A percentile compares a stretch with the other conserved stretches of the same genome.
These are phyloP conservation scores for Thalassaphorura encarpata DNA, from an alignment of 1,140 invertebrate genomes.

Conservation along the genomic window DNA sequence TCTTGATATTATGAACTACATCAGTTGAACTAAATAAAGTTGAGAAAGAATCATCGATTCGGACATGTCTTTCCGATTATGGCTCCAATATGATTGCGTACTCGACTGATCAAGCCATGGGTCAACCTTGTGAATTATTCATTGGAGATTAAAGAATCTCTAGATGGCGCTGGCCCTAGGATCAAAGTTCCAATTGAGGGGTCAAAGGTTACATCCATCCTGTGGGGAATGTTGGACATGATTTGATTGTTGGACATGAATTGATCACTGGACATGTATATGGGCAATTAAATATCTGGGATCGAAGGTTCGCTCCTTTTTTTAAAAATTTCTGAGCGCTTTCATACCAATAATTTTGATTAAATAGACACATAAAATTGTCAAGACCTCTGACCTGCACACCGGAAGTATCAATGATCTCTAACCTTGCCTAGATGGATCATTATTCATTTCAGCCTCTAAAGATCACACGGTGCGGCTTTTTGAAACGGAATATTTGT, in stretches of 20 bases:
- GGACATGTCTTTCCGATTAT: constrained; percentile 85
- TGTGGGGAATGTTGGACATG: constrained; percentile 88
- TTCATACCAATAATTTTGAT: too few species aligned
- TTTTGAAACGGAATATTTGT: constrained; percentile 75
- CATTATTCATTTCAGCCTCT: constrained; percentile 93
- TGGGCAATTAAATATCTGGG: constrained; percentile 84
- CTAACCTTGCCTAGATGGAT: constrained; percentile 83
- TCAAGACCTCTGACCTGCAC: constrained; percentile 70
- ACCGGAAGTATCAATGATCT: constrained; percentile 85
- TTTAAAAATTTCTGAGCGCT: too few species aligned
- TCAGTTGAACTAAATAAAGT: constrained; percentile 48
- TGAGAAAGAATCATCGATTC: constrained; percentile 73
- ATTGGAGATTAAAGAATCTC: constrained; percentile 41
- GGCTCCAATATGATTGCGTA: constrained; percentile 84
- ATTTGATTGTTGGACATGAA: too few species aligned
- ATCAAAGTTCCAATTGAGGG: constrained; percentile 25
- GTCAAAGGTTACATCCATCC: constrained; percentile 77
- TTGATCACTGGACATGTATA: constrained; percentile 91
- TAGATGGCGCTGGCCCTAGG: constrained; percentile 18
- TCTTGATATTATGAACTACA: background rate
- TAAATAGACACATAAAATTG: constrained; percentile 67
- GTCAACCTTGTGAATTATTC: constrained; percentile 77
- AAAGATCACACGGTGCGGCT: constrained; percentile 89
- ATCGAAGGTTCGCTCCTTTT: constrained; percentile 74
- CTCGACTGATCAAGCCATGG: constrained; percentile 85